Conservation (phyloP, 2,888 invertebrate genomes). For the Eupithecia pulchellata region DNA sequence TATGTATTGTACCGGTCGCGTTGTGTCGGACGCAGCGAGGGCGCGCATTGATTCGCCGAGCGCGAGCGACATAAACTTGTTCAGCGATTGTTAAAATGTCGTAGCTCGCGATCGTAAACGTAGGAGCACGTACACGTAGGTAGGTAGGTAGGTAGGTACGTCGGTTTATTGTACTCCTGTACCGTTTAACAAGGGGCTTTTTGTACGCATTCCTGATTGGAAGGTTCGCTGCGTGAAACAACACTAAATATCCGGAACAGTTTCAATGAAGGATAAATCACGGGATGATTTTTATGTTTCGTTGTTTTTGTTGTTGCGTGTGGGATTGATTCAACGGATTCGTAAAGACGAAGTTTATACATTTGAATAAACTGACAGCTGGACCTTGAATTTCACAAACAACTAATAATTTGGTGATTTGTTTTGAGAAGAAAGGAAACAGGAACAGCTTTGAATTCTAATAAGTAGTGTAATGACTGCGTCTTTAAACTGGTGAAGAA, state of each 20-base stretch:
- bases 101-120: constrained; percentile 47
- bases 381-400: neutral
- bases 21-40: constrained; percentile 18
- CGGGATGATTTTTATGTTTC: constrained; percentile 3
- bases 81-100: constrained; percentile 48
- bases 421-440: neutral
- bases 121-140: constrained; percentile 41
- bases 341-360: neutral
- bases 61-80: constrained; percentile 45
- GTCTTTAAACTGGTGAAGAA: neutral
- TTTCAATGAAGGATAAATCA: constrained; percentile 10
- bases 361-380: neutral
- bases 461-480: neutral
- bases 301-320: neutral
- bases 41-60: constrained; percentile 42
- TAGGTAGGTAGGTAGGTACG: constrained; percentile 28
- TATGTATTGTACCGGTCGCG: neutral
- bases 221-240: neutral
- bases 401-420: neutral
- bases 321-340: neutral
- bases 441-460: neutral
- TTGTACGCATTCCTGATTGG: constrained; percentile 42
- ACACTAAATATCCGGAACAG: constrained; percentile 14
- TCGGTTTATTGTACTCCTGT: constrained; percentile 46
- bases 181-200: constrained; percentile 45